Evolutionary conservation across 2,797 vertebrate genomes (phyloP).

Genomic region (Melanotaenia boesemani): DNA sequence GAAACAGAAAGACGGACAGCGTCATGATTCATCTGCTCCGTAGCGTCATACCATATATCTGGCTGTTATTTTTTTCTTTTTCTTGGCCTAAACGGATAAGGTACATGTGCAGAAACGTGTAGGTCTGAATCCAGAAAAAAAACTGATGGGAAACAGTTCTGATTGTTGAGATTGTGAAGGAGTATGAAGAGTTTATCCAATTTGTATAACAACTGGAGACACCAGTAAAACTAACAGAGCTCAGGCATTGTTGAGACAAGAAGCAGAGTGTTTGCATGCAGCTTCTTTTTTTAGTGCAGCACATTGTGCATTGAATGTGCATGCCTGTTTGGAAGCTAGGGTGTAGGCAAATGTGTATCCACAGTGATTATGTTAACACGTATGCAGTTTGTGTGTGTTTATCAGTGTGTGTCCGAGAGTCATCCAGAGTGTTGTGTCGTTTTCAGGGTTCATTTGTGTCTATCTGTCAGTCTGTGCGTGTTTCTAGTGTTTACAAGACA

Average conservation of each 20-base stretch:
- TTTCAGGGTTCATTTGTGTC: constrained; percentile 55
- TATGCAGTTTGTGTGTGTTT: constrained; percentile 46
- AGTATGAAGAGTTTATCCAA: constrained; percentile 51
- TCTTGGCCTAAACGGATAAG: constrained; percentile 9
- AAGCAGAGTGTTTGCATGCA: constrained; percentile 53
- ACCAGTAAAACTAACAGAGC: constrained; percentile 61
- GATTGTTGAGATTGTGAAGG: constrained; percentile 57
- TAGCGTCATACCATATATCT: constrained; percentile 51
- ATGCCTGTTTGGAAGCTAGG: constrained; percentile 44
- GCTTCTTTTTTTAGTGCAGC: constrained; percentile 52
- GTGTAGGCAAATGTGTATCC: constrained; percentile 62
- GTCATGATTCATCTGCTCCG: constrained; percentile 61
- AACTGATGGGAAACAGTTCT: constrained; percentile 35
- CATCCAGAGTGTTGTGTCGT: constrained; percentile 48
- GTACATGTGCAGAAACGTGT: constrained; percentile 37
- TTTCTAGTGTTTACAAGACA: constrained; percentile 76
- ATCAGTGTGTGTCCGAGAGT: constrained; percentile 30
- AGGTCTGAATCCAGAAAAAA: constrained; percentile 15
- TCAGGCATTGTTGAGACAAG: constrained; percentile 61
- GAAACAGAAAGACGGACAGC: constrained; percentile 64
- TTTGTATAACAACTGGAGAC: constrained; percentile 64
- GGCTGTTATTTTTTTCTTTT: constrained; percentile 33
- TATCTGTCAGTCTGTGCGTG: constrained; percentile 67
- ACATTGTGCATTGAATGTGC: constrained; percentile 63
- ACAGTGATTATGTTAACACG: constrained; percentile 69